A percentile compares a stretch with the other conserved stretches of the same genome.
Evolutionary conservation across 2,888 invertebrate species (phyloP).

Genomic region (Atethmia centrago): DNA sequence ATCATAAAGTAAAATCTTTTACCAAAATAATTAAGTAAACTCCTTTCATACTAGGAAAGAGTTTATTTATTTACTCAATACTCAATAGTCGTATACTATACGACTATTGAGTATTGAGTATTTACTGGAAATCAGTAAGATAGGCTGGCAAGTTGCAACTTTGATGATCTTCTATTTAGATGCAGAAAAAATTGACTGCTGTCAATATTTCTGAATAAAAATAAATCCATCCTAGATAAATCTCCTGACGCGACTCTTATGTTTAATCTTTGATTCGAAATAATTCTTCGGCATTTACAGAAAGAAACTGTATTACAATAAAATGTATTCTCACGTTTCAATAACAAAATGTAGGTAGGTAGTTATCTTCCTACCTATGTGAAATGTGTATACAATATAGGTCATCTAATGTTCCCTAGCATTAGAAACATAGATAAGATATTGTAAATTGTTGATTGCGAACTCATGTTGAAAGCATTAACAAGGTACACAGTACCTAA

Average conservation of each 20-base stretch:
- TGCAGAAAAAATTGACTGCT: conserved; percentile 2
- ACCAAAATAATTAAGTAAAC: neutral
- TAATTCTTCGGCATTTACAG: conserved; percentile 5
- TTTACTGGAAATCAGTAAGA: conserved; percentile 3
- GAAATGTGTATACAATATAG: neutral
- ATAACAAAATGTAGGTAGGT: neutral
- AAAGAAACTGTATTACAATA: conserved; percentile 1
- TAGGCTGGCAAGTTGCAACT: neutral
- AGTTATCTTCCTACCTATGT: neutral
- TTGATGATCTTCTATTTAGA: conserved; percentile 8
- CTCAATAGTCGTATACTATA: no score
- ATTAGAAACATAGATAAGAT: conserved; percentile 15
- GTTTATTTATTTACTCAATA: no score
- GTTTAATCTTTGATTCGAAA: conserved; percentile 24
- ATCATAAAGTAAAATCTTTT: neutral
- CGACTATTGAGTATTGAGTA: no score
- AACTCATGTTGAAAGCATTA: conserved; percentile 34
- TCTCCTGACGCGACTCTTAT: neutral
- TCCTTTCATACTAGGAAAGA: neutral
- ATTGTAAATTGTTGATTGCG: conserved; percentile 35
- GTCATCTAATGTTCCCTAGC: conserved; percentile 9
- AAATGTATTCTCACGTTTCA: conserved; percentile 2
- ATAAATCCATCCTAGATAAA: conserved; percentile 13
- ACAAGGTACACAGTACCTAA: conserved; percentile 31
- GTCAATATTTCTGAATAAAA: conserved; percentile 23